phyloP scores from a whole-genome alignment of 2,113 vertebrate genomes.

The Xenus cinereus region DNA sequence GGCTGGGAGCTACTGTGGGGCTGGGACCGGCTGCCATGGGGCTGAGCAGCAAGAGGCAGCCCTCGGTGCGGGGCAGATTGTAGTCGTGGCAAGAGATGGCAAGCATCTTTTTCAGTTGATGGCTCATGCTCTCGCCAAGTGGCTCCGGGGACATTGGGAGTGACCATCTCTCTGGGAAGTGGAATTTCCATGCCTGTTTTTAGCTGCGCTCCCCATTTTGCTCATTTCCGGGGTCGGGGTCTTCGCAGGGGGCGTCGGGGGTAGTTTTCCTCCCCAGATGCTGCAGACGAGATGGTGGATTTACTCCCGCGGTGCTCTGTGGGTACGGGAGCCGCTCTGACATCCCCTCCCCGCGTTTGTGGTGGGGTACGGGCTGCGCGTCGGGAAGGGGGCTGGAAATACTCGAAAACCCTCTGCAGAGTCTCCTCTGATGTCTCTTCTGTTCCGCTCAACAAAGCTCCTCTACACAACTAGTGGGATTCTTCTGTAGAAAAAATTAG shows the following conservation, averaged over 20 bases:
- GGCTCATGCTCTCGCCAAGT: accelerated
- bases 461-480: neutral
- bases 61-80: accelerated
- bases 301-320: accelerated
- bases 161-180: neutral
- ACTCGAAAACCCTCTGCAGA: neutral
- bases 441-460: neutral
- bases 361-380: accelerated
- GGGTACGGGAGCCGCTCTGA: neutral
- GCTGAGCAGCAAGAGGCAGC: neutral
- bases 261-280: neutral
- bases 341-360: neutral
- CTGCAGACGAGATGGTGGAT: neutral
- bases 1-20: accelerated
- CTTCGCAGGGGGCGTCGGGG: accelerated
- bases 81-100: accelerated
- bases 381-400: neutral
- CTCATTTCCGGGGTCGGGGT: neutral
- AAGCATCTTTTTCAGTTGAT: accelerated
- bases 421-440: neutral
- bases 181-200: accelerated
- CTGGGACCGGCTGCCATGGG: too few relatives aligned
- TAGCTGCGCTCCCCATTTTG: accelerated
- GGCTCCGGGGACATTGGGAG: accelerated
- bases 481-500: constrained; percentile 9